A percentile compares a stretch with the other conserved stretches of the same genome.
Conservation (phyloP, 2,113 vertebrate species). For the Cyanoramphus novaezelandiae region DNA sequence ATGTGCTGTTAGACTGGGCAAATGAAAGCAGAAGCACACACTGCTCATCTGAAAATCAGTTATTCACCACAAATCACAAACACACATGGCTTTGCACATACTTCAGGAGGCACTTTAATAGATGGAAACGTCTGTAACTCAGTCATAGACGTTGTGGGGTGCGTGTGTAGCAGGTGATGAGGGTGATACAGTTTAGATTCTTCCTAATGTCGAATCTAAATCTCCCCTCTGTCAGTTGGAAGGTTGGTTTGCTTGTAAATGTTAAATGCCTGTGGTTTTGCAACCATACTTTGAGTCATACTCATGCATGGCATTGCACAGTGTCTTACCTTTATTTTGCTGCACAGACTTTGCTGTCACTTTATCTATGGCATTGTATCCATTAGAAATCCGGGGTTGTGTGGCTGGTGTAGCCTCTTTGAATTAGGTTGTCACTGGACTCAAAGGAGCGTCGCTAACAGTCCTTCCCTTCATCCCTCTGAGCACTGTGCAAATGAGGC, state of each 20-base stretch:
- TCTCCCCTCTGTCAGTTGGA: neutral
- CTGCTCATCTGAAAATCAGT: neutral
- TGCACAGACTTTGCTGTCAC: accelerated
- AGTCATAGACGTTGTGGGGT: neutral
- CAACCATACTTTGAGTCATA: accelerated
- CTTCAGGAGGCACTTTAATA: neutral
- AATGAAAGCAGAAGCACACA: neutral
- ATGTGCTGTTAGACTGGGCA: accelerated
- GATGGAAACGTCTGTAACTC: accelerated
- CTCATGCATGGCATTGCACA: neutral
- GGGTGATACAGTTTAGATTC: neutral
- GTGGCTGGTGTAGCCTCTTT: neutral
- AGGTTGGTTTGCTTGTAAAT: neutral
- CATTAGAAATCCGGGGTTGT: neutral
- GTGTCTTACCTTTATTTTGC: neutral
- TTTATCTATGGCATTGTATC: neutral
- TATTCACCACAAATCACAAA: neutral
- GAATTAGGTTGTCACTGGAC: neutral
- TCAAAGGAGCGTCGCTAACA: neutral
- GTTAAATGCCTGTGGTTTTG: neutral
- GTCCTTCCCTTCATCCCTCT: neutral
- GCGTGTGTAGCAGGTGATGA: neutral
- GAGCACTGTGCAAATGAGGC: neutral
- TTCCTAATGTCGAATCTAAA: neutral
- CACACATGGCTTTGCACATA: neutral